Evolutionary conservation across 2,113 vertebrate species (phyloP).

Genomic region (Cebidichthys violaceus): DNA sequence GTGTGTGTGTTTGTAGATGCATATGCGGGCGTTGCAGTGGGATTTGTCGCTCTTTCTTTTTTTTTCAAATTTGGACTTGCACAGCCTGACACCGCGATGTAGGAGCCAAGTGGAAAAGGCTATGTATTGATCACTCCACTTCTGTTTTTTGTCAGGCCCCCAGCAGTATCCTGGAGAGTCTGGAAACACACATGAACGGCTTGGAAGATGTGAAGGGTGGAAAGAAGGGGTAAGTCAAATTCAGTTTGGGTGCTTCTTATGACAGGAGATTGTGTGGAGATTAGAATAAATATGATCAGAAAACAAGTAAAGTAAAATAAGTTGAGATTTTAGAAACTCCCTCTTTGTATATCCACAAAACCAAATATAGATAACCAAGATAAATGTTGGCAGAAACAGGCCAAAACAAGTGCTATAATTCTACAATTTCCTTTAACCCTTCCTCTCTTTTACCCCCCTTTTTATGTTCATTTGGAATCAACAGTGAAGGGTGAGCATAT

Average conservation of each 20-base stretch:
- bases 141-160: constrained; percentile 86
- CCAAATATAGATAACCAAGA: background rate
- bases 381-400: constrained; percentile 26
- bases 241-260: background rate
- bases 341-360: constrained; percentile 13
- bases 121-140: constrained; percentile 1
- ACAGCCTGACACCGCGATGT: background rate
- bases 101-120: background rate
- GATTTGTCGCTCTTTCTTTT: background rate
- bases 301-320: background rate
- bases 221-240: constrained; percentile 83
- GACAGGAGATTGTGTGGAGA: background rate
- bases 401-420: constrained; percentile 24
- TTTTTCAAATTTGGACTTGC: background rate
- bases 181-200: constrained; percentile 98
- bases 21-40: constrained; percentile 40
- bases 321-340: background rate
- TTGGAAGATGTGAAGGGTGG: constrained; percentile 91
- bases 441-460: constrained; percentile 70
- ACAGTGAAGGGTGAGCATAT: constrained; percentile 86
- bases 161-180: constrained; percentile 98
- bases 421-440: constrained; percentile 64
- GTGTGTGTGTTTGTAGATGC: constrained; percentile 14
- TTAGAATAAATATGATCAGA: background rate
- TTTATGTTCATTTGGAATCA: constrained; percentile 75